These are phyloP conservation scores for Adela reaumurella DNA, from an alignment of 2,888 invertebrate genomes.

Conservation along the genomic window DNA sequence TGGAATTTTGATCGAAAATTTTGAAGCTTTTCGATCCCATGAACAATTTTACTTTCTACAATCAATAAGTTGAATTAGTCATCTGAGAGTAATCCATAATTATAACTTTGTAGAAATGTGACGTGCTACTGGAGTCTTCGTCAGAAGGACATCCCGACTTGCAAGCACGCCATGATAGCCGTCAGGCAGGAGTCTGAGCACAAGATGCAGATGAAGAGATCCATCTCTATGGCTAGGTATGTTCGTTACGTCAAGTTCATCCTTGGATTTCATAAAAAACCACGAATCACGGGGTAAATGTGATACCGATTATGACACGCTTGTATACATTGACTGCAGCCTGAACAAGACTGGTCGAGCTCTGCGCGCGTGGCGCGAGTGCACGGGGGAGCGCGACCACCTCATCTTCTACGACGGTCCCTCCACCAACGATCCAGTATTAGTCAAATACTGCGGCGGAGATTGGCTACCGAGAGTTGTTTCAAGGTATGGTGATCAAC, in stretches of 20 bases:
- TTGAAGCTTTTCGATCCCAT: no score
- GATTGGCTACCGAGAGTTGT: constrained; percentile 80
- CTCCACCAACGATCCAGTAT: constrained; percentile 75
- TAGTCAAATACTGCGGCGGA: constrained; percentile 85
- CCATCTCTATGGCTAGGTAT: constrained; percentile 63
- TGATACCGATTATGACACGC: no score
- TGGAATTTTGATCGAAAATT: no score
- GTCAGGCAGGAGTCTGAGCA: constrained; percentile 73
- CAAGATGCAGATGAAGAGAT: constrained; percentile 67
- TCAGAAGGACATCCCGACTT: constrained; percentile 81
- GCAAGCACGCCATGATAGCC: constrained; percentile 88
- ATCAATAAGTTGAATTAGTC: no score
- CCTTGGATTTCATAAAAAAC: no score
- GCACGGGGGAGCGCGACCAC: constrained; percentile 77
- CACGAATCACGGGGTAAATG: no score
- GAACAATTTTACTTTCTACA: no score
- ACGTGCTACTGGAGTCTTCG: constrained; percentile 87
- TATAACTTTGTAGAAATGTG: no score
- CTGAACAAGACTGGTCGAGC: constrained; percentile 69
- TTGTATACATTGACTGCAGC: no score
- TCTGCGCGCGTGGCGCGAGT: constrained; percentile 78
- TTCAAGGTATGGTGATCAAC: constrained; percentile 36
- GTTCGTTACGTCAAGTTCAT: no score
- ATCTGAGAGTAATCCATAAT: no score
- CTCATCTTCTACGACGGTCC: constrained; percentile 85